Conservation (phyloP, 1,140 invertebrate species). For the Orchestia grillus region DNA sequence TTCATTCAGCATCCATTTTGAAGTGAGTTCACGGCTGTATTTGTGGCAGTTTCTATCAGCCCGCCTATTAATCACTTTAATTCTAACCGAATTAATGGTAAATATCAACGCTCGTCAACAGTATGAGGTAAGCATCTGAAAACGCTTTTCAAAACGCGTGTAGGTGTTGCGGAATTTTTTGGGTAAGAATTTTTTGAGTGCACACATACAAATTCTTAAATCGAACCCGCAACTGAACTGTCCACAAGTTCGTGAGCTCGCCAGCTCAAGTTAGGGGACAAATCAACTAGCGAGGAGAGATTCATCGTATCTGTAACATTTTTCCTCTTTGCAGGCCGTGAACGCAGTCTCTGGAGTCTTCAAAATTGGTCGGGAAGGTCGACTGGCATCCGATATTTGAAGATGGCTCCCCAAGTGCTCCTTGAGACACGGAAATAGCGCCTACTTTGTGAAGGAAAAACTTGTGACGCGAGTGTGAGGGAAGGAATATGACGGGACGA, state of each 20-base stretch:
- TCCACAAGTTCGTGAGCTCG: background rate
- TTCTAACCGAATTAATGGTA: too few relatives aligned
- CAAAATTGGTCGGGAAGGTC: background rate
- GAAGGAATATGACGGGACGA: background rate
- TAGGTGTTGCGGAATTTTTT: too few relatives aligned
- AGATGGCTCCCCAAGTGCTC: conserved; percentile 4
- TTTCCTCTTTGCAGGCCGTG: background rate
- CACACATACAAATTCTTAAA: too few relatives aligned
- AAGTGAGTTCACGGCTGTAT: too few relatives aligned
- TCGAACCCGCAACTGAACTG: background rate
- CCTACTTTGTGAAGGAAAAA: background rate
- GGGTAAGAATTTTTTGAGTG: too few relatives aligned
- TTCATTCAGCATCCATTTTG: too few relatives aligned
- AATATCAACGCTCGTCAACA: too few relatives aligned
- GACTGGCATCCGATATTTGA: conserved; percentile 7
- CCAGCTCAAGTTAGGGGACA: background rate
- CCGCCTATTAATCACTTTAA: too few relatives aligned
- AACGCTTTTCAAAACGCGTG: too few relatives aligned
- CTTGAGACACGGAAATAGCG: background rate
- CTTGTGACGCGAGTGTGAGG: background rate
- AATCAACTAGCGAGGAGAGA: background rate
- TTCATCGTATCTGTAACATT: background rate
- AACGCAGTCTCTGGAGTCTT: background rate
- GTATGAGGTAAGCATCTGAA: too few relatives aligned
- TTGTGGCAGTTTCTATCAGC: too few relatives aligned